phyloP scores from a whole-genome alignment of 2,113 vertebrate species.

The Neogobius melanostomus region DNA sequence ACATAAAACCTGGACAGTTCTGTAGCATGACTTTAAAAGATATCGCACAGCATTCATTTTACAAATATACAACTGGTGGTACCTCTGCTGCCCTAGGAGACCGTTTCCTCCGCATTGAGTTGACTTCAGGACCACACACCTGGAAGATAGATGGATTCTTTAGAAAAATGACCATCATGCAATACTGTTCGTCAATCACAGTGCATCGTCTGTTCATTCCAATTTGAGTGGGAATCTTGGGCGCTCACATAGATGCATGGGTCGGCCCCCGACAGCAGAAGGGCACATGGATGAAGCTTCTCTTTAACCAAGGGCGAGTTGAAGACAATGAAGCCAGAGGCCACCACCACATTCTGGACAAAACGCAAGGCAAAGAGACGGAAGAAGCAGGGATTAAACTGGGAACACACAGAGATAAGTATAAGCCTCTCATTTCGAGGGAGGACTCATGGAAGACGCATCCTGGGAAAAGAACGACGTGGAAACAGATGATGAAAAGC shows the following conservation, averaged over 20 bases:
- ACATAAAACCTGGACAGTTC: too few species aligned
- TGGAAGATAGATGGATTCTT: not conserved
- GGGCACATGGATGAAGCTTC: slow-evolving; percentile 67
- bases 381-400: slow-evolving; percentile 14
- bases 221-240: not conserved
- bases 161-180: too few species aligned
- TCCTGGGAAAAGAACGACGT: slow-evolving; percentile 24
- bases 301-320: slow-evolving; percentile 71
- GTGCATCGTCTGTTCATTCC: too few species aligned
- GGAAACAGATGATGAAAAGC: slow-evolving; percentile 43
- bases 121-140: not conserved
- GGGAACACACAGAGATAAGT: slow-evolving; percentile 22
- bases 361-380: slow-evolving; percentile 15
- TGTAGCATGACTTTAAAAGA: too few species aligned
- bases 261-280: slow-evolving; percentile 62
- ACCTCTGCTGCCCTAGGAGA: not conserved
- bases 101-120: not conserved
- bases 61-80: not conserved
- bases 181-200: too few species aligned
- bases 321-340: slow-evolving; percentile 66
- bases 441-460: slow-evolving; percentile 32
- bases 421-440: slow-evolving; percentile 26
- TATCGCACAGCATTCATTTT: not conserved
- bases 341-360: slow-evolving; percentile 66
- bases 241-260: slow-evolving; percentile 69